These are phyloP conservation scores for Poeciliopsis occidentalis DNA, from an alignment of 2,113 vertebrate species.

Conservation along the genomic window DNA sequence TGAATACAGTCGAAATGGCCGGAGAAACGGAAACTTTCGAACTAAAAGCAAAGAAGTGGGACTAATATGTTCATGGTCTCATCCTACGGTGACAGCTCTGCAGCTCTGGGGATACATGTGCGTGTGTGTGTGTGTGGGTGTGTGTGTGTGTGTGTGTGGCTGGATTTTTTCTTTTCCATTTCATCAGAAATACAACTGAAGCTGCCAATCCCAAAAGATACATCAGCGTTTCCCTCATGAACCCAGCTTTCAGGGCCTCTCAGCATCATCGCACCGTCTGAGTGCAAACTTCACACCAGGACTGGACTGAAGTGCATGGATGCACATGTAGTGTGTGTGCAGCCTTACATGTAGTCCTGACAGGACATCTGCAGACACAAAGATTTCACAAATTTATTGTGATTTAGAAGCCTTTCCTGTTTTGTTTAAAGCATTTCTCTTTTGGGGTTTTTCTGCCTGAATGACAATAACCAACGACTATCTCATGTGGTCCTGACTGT, in stretches of 20 bases:
- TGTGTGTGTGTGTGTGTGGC: not conserved
- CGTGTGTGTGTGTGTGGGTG: no score
- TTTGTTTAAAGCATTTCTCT: no score
- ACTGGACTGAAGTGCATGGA: not conserved
- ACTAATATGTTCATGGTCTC: conserved; percentile 1
- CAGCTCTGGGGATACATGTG: not conserved
- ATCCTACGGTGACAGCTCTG: conserved; percentile 3
- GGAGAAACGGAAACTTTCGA: conserved; percentile 3
- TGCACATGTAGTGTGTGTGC: not conserved
- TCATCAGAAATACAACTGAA: conserved; percentile 21
- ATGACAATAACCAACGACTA: no score
- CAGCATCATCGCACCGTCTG: conserved; percentile 16
- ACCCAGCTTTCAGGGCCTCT: conserved; percentile 22
- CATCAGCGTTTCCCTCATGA: conserved; percentile 28
- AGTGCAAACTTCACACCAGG: not conserved
- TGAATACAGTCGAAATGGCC: conserved; percentile 32
- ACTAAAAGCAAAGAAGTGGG: conserved; percentile 12
- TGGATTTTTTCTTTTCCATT: conserved; percentile 11
- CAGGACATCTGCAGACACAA: conserved; percentile 1
- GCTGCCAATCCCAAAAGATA: conserved; percentile 11
- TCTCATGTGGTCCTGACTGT: no score
- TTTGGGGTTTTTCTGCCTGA: no score
- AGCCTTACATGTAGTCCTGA: not conserved
- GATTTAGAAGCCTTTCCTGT: no score
- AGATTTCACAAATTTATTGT: no score